Percentiles rank a stretch among this genome's conserved stretches.
phyloP scores from a whole-genome alignment of 1,140 invertebrate genomes.

The Drosophila grimshawi region DNA sequence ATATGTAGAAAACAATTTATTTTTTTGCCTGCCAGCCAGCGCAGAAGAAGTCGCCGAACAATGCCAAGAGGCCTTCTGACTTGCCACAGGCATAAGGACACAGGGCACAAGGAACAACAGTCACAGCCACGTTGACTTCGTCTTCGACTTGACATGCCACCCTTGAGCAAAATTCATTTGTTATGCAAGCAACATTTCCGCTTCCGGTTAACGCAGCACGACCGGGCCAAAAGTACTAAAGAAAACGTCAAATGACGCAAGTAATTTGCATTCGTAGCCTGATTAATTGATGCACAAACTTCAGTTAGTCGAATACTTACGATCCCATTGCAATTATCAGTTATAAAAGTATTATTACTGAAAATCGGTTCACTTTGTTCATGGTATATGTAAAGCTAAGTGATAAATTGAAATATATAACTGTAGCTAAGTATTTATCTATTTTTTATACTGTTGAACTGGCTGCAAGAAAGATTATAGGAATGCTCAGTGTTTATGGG shows the following conservation, averaged over 20 bases:
- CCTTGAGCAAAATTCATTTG: conserved; percentile 73
- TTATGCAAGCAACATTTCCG: conserved; percentile 79
- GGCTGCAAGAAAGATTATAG: too few species aligned
- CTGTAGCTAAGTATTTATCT: too few species aligned
- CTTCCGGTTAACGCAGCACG: conserved; percentile 76
- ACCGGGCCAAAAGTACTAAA: conserved; percentile 29
- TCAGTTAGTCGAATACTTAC: conserved; percentile 6
- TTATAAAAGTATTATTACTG: not conserved
- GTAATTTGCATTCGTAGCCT: conserved; percentile 69
- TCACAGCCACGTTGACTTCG: conserved; percentile 7
- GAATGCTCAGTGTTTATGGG: too few species aligned
- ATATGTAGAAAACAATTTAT: conserved; percentile 78
- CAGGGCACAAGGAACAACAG: not conserved
- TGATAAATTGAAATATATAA: too few species aligned
- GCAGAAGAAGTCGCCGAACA: conserved; percentile 56
- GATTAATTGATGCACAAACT: conserved; percentile 62
- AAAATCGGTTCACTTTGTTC: too few species aligned
- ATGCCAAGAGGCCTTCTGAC: conserved; percentile 68
- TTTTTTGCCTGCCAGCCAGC: conserved; percentile 49
- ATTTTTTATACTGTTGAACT: too few species aligned
- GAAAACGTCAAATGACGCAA: conserved; percentile 66
- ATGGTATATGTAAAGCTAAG: too few species aligned
- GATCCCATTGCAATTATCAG: conserved; percentile 11
- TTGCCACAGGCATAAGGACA: conserved; percentile 49
- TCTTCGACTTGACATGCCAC: conserved; percentile 40